Evolutionary conservation across 2,797 vertebrate genomes (phyloP), one percentile per base, ranked within the genome.

Genomic region (Cryptoblepharus egeriae): DNA sequence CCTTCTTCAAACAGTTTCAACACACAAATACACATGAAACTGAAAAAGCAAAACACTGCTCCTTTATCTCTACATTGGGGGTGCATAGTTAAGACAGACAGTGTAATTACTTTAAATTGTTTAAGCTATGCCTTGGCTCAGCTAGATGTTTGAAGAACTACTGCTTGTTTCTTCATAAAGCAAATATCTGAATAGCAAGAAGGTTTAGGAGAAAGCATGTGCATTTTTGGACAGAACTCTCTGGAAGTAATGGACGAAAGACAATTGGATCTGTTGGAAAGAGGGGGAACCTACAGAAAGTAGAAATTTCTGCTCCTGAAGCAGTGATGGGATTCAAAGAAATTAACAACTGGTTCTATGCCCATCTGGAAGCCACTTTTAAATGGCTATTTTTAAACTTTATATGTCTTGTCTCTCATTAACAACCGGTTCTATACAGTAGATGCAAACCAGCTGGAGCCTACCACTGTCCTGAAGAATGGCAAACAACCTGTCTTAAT

Each of bases 241-340:
- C 76, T 0, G 0, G 5, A 0, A 1, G 30, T 57, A 73, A 70
- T 49, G 28, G 52, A 77, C 32, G 8, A 18, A 87, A 32, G 65
- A 77, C 87, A 82, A 91, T 86, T 80, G 30, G 37, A 89, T 80
- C 72, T 74, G 89, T 87, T 85, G 5, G 69, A 88, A 70, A 24
- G 16, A 11, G 30, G 37, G 87, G 82, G 87, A 80, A 81, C 2
- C 28, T 71, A 22, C 0, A 13, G 52, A 24, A n/a, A 87, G 49
- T 71, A 84, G 55, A 1, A 60, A 57, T 55, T 88, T 80, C 60
- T 78, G 45, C 49, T 90, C 37, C 73, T 12, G n/a, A n/a, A n/a
- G n/a, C n/a, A n/a, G n/a, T n/a, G n/a, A n/a, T n/a, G n/a, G n/a
- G n/a, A n/a, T n/a, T n/a, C n/a, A n/a, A n/a, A n/a, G n/a, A n/a